Conservation (phyloP, 2,113 vertebrate genomes). For the Brachyhypopomus gauderio region DNA sequence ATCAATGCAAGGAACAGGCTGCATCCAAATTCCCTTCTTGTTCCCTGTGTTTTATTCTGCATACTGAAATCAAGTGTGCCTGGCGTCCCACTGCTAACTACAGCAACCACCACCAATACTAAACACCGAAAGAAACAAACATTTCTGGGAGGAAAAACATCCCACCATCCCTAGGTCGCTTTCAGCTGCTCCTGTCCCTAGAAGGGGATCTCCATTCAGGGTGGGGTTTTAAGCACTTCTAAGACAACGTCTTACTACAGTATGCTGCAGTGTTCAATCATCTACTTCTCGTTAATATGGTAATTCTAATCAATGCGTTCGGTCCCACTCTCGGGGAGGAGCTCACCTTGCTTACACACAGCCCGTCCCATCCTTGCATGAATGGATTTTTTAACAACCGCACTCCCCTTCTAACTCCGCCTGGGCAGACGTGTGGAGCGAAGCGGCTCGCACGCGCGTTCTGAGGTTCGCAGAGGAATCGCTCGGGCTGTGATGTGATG, state of each 20-base stretch:
- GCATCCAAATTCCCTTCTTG: too few relatives aligned
- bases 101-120: not conserved
- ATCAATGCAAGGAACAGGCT: too few relatives aligned
- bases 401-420: slow-evolving; percentile 21
- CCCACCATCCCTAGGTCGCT: not conserved
- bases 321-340: not conserved
- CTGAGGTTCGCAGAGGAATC: slow-evolving; percentile 45
- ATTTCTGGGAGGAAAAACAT: not conserved
- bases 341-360: slow-evolving; percentile 29
- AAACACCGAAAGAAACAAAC: too few relatives aligned
- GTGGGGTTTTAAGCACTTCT: not conserved
- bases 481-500: slow-evolving; percentile 47
- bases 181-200: not conserved
- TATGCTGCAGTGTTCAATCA: not conserved
- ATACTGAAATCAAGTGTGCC: too few relatives aligned
- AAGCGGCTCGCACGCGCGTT: slow-evolving; percentile 6
- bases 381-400: slow-evolving; percentile 48
- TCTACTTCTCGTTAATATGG: slow-evolving; percentile 21
- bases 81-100: not conserved
- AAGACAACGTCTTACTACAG: slow-evolving; percentile 4
- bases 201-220: not conserved
- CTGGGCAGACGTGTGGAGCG: not conserved
- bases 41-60: too few relatives aligned
- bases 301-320: slow-evolving; percentile 35
- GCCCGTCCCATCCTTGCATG: slow-evolving; percentile 32